Percentiles rank a stretch among this genome's conserved stretches.
Conservation (phyloP, 2,797 vertebrate species). For the Rhinogobio ventralis region DNA sequence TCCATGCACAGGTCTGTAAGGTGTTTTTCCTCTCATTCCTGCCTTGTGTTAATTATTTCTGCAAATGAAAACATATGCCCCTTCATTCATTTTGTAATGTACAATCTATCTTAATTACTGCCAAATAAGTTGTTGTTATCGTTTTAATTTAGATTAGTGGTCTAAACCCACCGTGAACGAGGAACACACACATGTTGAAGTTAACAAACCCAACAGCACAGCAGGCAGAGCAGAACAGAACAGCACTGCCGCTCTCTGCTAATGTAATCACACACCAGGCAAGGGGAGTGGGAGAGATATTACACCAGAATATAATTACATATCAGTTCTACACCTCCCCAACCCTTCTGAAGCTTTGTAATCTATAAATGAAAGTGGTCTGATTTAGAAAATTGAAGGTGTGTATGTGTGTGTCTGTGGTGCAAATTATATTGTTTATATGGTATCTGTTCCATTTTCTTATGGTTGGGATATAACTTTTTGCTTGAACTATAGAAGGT, state of each 20-base stretch:
- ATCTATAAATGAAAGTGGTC: conserved; percentile 49
- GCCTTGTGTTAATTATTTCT: conserved; percentile 75
- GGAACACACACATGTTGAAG: background rate
- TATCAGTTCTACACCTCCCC: conserved; percentile 37
- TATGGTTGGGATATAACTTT: background rate
- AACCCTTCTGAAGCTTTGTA: conserved; percentile 30
- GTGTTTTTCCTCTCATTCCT: conserved; percentile 56
- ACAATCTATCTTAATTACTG: conserved; percentile 77
- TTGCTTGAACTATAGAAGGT: background rate
- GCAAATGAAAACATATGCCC: conserved; percentile 74
- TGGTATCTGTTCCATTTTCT: background rate
- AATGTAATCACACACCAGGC: conserved; percentile 9
- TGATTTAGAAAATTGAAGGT: conserved; percentile 51
- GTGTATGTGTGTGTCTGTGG: conserved; percentile 19
- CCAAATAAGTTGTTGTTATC: conserved; percentile 76
- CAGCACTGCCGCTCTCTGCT: background rate
- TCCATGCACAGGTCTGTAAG: background rate
- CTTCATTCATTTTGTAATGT: conserved; percentile 72
- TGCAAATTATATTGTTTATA: conserved; percentile 18
- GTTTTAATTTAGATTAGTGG: conserved; percentile 72
- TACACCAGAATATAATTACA: conserved; percentile 55
- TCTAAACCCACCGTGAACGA: conserved; percentile 51
- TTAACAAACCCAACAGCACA: conserved; percentile 16
- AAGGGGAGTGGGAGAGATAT: conserved; percentile 27
- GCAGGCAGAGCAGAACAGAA: conserved; percentile 6